A percentile compares a stretch with the other conserved stretches of the same genome.
These are phyloP conservation scores for Poeciliopsis prolifica DNA, from an alignment of 2,113 vertebrate genomes.

Conservation along the genomic window DNA sequence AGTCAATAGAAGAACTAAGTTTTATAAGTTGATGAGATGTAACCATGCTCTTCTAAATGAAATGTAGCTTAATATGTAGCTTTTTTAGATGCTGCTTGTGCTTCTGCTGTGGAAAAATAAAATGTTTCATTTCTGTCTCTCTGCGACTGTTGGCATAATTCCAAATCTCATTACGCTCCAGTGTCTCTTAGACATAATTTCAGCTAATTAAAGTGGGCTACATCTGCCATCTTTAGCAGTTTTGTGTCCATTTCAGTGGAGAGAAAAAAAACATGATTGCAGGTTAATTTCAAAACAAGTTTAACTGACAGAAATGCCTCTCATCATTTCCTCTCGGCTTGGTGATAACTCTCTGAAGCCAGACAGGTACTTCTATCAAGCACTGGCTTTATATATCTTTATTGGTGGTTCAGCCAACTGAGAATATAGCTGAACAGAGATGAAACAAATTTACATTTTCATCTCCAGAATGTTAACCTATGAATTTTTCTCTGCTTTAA, in stretches of 20 bases:
- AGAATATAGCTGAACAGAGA: background rate
- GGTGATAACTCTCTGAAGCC: background rate
- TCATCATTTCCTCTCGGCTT: background rate
- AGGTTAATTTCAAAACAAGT: constrained; percentile 7
- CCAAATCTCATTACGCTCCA: constrained; percentile 12
- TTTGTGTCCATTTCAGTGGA: constrained; percentile 12
- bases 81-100: background rate
- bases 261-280: background rate
- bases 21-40: background rate
- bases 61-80: background rate
- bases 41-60: background rate
- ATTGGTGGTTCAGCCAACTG: background rate
- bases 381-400: background rate
- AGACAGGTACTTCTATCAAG: background rate
- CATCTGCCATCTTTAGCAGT: constrained; percentile 10
- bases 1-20: background rate
- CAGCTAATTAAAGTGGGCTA: constrained; percentile 5
- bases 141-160: background rate
- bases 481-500: background rate
- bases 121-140: background rate
- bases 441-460: background rate
- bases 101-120: background rate
- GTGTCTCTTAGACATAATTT: constrained; percentile 9
- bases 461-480: background rate
- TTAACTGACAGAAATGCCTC: background rate